Evolutionary conservation across 2,888 invertebrate genomes (phyloP), one percentile per base, ranked within the genome.

Genomic region (Apocheima hispidaria): DNA sequence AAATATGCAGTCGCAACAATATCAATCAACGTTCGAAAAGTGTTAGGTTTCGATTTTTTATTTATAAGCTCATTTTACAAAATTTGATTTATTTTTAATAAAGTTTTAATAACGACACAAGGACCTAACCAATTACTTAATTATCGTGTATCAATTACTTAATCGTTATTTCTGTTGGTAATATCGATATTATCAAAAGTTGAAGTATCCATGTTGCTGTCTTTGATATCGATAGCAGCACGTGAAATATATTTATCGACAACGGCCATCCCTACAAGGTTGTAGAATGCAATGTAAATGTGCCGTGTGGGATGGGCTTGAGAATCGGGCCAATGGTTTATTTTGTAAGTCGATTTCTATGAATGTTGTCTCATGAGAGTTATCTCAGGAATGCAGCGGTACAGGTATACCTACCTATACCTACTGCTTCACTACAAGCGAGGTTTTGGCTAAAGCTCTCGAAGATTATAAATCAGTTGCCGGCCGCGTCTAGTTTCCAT

Each of bases 241-340:
- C 1, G 26, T 9, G 41, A 14, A 20, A n/a, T n/a, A n/a, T n/a
- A n/a, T n/a, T 14, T 16, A 44, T 51, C 51, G 40, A 46, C 40
- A 21, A 7, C 1, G 12, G 12, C 7, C 63, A 28, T 41, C 59
- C 21, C 58, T 54, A 60, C 56, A 61, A 65, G 68, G 61, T 60
- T 61, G 67, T 73, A 75, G 77, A 78, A 78, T 76, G 79, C 71
- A 68, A 68, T 68, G 73, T 68, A 63, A 69, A 69, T 69, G 63
- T 67, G 63, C 53, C 46, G 69, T 74, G 76, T 81, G 79, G 81
- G 81, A 81, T 81, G 79, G 78, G 75, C 79, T 60, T 81, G 81
- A 54, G 81, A 81, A 81, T 70, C 69, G 65, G 81, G 81, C 72
- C 79, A 72, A 33, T 68, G 63, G 68, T 71, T 71, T 72, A 70